Evolutionary conservation across 2,888 invertebrate genomes (phyloP).

Genomic region (Leptopilina myrica): DNA sequence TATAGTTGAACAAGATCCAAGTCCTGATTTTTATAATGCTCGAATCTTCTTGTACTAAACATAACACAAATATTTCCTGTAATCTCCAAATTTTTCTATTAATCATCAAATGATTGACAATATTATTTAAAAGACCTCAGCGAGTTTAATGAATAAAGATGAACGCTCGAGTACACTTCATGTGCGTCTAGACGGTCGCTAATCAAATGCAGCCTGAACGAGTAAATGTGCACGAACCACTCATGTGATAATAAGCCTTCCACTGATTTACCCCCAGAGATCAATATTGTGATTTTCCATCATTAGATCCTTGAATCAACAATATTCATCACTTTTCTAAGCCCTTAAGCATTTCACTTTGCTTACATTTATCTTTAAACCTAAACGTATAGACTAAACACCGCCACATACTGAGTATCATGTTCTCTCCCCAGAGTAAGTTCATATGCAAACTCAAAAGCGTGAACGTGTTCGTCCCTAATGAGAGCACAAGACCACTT

Average conservation of each 20-base stretch:
- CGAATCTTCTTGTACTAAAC: too few species aligned
- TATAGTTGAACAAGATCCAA: too few species aligned
- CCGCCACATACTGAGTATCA: neutral
- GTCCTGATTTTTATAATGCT: too few species aligned
- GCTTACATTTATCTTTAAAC: neutral
- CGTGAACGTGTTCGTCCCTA: slow-evolving; percentile 35
- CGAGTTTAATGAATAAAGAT: slow-evolving; percentile 38
- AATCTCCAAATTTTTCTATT: too few species aligned
- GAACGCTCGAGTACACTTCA: slow-evolving; percentile 28
- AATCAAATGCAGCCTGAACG: slow-evolving; percentile 21
- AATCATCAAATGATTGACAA: neutral
- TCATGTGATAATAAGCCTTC: slow-evolving; percentile 27
- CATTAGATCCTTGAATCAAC: neutral
- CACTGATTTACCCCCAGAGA: slow-evolving; percentile 24
- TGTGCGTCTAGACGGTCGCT: slow-evolving; percentile 34
- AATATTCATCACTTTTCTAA: neutral
- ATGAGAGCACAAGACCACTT: slow-evolving; percentile 28
- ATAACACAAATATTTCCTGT: too few species aligned
- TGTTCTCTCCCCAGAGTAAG: slow-evolving; percentile 25
- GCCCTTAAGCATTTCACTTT: neutral
- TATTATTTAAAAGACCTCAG: neutral
- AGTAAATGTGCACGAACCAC: slow-evolving; percentile 38
- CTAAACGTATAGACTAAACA: slow-evolving; percentile 13
- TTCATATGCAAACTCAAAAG: slow-evolving; percentile 18
- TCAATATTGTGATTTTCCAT: slow-evolving; percentile 13